A percentile compares a stretch with the other conserved stretches of the same genome.
Evolutionary conservation across 1,140 invertebrate genomes (phyloP).

Genomic region (Sitodiplosis mosellana): DNA sequence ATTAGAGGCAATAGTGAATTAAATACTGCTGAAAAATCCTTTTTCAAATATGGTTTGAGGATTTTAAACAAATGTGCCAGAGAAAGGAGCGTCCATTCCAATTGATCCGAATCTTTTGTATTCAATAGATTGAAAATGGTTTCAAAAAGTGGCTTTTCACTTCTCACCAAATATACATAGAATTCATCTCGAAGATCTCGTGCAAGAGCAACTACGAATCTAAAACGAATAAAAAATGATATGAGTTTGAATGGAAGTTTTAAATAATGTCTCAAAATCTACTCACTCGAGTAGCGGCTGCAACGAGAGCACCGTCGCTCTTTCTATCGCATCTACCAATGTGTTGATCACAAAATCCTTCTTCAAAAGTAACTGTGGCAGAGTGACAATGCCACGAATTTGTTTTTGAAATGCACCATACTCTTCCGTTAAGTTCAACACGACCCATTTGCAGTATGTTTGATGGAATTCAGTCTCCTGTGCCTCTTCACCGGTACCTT

Average conservation of each 20-base stretch:
- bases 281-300: conserved; percentile 72
- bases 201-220: conserved; percentile 63
- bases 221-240: conserved; percentile 27
- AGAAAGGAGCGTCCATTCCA: conserved; percentile 67
- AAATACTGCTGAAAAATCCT: conserved; percentile 56
- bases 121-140: conserved; percentile 51
- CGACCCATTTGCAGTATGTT: conserved; percentile 70
- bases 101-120: conserved; percentile 57
- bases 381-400: conserved; percentile 49
- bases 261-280: neutral
- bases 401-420: conserved; percentile 56
- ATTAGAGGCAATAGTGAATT: conserved; percentile 56
- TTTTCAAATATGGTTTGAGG: conserved; percentile 61
- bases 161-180: conserved; percentile 53
- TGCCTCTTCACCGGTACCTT: conserved; percentile 41
- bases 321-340: conserved; percentile 49
- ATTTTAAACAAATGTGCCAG: conserved; percentile 80
- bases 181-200: conserved; percentile 75
- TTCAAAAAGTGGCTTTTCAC: conserved; percentile 30
- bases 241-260: neutral
- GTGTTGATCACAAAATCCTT: conserved; percentile 56
- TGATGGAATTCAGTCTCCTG: conserved; percentile 58
- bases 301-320: conserved; percentile 47
- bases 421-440: conserved; percentile 64
- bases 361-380: conserved; percentile 58